Conservation (phyloP, 2,113 vertebrate species). For the Colius striatus region DNA sequence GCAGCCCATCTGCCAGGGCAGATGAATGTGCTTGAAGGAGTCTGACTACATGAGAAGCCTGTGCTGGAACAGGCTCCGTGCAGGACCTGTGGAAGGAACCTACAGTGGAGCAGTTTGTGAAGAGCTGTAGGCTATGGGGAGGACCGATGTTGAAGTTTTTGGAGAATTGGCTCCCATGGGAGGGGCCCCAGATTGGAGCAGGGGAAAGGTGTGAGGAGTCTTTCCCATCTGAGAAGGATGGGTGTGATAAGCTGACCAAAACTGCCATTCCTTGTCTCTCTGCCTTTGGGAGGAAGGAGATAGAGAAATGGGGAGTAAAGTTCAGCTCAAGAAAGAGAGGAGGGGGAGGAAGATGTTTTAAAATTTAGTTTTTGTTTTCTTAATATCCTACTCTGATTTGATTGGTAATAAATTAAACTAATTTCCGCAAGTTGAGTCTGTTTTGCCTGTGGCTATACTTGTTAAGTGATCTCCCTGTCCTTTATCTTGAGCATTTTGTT, state of each 20-base stretch:
- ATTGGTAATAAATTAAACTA: neutral
- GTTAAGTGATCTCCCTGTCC: neutral
- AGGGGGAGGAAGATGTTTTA: neutral
- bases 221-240: neutral
- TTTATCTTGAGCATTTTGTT: neutral
- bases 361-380: neutral
- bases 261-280: too few species aligned
- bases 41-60: too few species aligned
- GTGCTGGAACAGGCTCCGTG: neutral
- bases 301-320: too few species aligned
- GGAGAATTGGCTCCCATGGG: neutral
- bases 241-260: neutral
- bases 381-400: neutral
- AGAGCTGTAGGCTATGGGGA: neutral
- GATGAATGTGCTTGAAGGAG: too few species aligned
- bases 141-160: neutral
- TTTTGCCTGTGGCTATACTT: neutral
- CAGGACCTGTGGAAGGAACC: neutral
- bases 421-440: neutral
- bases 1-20: neutral
- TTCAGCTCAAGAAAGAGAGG: neutral
- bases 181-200: too few species aligned
- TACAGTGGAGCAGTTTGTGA: neutral
- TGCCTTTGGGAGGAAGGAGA: neutral
- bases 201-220: too few species aligned